Evolutionary conservation across 2,797 vertebrate species (phyloP).

Genomic region (Macropodus opercularis): DNA sequence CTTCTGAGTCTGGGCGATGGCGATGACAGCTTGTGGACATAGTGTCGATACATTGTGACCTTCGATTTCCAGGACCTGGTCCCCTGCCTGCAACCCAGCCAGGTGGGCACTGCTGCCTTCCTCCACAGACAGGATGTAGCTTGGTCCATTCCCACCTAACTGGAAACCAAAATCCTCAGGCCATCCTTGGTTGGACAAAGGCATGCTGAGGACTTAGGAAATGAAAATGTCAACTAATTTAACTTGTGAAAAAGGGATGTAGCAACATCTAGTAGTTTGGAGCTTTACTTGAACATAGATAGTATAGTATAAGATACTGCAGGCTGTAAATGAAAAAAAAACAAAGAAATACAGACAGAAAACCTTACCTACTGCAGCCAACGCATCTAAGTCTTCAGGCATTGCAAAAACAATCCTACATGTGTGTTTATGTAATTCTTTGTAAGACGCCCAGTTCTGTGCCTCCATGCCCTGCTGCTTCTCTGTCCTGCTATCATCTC

Average conservation of each 20-base stretch:
- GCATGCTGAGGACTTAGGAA: constrained; percentile 87
- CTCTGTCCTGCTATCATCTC: constrained; percentile 38
- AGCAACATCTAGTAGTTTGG: too few relatives aligned
- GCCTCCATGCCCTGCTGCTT: neutral
- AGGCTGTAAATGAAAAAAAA: neutral
- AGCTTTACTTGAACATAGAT: too few relatives aligned
- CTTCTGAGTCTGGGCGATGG: constrained; percentile 86
- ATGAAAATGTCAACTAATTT: neutral
- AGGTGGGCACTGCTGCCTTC: constrained; percentile 92
- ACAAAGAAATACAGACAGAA: neutral
- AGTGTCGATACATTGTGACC: constrained; percentile 89
- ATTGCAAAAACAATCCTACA: constrained; percentile 21
- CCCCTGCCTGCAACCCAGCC: constrained; percentile 90
- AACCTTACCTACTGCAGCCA: constrained; percentile 51
- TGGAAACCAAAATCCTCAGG: constrained; percentile 96
- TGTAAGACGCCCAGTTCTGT: neutral
- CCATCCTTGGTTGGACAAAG: constrained; percentile 91
- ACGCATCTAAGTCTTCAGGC: constrained; percentile 44
- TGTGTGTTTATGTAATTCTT: constrained; percentile 35
- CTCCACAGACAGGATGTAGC: constrained; percentile 92
- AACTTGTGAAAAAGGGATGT: neutral
- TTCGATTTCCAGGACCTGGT: constrained; percentile 96
- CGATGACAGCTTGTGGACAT: constrained; percentile 80
- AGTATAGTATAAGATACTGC: too few relatives aligned
- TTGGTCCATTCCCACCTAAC: constrained; percentile 89